phyloP scores from a whole-genome alignment of 2,797 vertebrate species.

The Oreochromis mossambicus region DNA sequence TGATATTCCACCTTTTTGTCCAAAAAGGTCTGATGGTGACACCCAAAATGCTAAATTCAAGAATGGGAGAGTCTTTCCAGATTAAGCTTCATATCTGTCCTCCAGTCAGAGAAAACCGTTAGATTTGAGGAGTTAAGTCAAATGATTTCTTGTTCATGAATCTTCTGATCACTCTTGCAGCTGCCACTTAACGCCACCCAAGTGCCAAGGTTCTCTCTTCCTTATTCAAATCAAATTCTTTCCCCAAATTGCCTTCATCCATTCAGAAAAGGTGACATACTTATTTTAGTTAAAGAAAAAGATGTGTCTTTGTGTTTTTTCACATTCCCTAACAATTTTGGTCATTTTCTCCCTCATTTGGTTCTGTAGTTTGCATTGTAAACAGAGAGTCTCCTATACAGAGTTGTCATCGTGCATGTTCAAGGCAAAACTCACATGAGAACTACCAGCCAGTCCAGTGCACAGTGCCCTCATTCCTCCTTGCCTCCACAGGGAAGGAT shows the following conservation, averaged over 20 bases:
- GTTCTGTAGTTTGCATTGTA: not conserved
- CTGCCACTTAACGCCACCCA: rapidly evolving
- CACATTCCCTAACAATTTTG: not conserved
- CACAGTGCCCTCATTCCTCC: slow-evolving; percentile 3
- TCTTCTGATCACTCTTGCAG: not conserved
- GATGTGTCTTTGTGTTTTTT: not conserved
- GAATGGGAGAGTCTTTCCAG: not conserved
- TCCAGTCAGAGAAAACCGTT: not conserved
- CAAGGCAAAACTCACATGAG: not conserved
- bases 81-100: not conserved
- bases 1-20: not conserved
- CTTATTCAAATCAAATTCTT: not conserved
- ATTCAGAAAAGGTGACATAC: not conserved
- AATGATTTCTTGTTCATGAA: not conserved
- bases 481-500: not conserved
- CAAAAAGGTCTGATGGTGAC: not conserved
- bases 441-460: not conserved
- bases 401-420: not conserved
- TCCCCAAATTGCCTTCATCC: not conserved
- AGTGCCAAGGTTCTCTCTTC: not conserved
- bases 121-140: not conserved
- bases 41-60: not conserved
- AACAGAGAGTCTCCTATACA: not conserved
- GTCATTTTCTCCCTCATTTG: not conserved
- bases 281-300: not conserved